Conservation (phyloP, 2,797 vertebrate genomes). For the Hypotaenidia philippensis region DNA sequence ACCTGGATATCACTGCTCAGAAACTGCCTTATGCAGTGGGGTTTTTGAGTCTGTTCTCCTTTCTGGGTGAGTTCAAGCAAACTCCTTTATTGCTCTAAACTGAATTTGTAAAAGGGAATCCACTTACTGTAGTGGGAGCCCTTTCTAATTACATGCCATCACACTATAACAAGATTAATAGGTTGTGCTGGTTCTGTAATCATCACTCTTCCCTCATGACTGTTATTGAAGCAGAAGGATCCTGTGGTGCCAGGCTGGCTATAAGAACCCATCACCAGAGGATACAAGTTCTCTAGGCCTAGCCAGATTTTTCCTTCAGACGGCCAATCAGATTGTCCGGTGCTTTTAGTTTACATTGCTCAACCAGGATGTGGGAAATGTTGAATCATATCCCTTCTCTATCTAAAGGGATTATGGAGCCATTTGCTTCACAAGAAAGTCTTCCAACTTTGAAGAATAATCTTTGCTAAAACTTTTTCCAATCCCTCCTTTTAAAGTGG, state of each 20-base stretch:
- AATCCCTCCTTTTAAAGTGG: background rate
- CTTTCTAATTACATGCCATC: background rate
- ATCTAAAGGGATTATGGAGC: background rate
- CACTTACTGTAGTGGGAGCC: background rate
- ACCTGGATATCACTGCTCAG: background rate
- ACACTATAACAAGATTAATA: background rate
- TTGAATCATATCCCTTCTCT: conserved; percentile 56
- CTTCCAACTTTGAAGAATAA: background rate
- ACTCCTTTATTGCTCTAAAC: background rate
- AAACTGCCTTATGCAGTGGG: background rate
- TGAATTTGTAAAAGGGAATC: background rate
- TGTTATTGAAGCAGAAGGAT: background rate
- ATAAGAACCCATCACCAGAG: background rate
- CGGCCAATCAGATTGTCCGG: background rate
- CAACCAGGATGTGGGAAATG: conserved; percentile 47
- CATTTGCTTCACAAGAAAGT: conserved; percentile 43
- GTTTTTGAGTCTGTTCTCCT: background rate
- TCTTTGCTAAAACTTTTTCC: background rate
- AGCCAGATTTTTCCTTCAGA: conserved; percentile 12
- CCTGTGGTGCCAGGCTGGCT: background rate
- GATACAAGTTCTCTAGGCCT: background rate
- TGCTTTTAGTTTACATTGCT: conserved; percentile 37
- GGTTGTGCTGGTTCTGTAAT: background rate
- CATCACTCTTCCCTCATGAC: background rate
- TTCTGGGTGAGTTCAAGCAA: background rate